phyloP scores from a whole-genome alignment of 2,888 invertebrate genomes.

The Synanthedon formicaeformis region DNA sequence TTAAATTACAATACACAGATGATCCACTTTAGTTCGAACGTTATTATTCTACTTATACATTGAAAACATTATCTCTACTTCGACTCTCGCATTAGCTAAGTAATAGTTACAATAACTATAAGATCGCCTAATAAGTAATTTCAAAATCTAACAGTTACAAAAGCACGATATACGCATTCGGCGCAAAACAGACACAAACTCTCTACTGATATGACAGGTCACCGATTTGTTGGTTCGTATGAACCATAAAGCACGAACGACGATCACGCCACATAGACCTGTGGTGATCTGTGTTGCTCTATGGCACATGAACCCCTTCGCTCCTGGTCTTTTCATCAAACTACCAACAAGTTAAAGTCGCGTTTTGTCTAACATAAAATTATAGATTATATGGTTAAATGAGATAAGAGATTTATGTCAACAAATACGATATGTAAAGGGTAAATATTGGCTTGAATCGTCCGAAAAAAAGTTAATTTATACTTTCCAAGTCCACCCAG shows the following conservation, averaged over 20 bases:
- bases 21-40: constrained; percentile 3
- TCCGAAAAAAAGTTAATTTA: too few species aligned
- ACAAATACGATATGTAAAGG: too few species aligned
- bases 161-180: constrained; percentile 23
- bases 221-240: constrained; percentile 19
- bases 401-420: too few species aligned
- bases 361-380: too few species aligned
- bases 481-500: too few species aligned
- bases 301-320: neutral
- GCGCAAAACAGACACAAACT: neutral
- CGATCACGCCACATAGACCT: too few species aligned
- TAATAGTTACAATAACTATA: constrained; percentile 12
- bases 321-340: neutral
- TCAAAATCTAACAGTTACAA: constrained; percentile 15
- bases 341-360: neutral
- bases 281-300: too few species aligned
- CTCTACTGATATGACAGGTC: constrained; percentile 30
- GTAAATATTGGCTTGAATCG: too few species aligned
- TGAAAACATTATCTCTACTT: constrained; percentile 16
- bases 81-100: constrained; percentile 30
- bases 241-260: too few species aligned
- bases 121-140: constrained; percentile 1
- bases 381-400: too few species aligned
- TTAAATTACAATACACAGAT: constrained; percentile 12
- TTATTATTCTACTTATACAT: constrained; percentile 5